Conservation (phyloP, 64 coral and sea anemone species). For the Stichodactyla helianthus region DNA sequence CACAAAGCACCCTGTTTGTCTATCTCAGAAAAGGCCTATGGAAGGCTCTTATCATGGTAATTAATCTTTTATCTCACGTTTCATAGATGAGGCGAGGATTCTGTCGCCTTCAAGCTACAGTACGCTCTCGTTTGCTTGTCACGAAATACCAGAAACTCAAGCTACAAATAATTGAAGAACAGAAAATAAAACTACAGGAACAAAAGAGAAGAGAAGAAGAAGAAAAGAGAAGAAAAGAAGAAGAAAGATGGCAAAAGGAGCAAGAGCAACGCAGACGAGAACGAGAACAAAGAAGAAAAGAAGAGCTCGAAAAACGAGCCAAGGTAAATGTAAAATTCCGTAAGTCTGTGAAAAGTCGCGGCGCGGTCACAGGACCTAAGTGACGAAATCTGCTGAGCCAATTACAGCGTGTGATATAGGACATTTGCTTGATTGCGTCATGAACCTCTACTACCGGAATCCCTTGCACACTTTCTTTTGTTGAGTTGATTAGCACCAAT, state of each 20-base stretch:
- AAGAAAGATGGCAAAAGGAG: constrained; percentile 35
- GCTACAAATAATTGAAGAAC: neutral
- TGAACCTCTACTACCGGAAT: too few relatives aligned
- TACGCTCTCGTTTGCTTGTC: constrained; percentile 1
- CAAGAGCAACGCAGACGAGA: constrained; percentile 32
- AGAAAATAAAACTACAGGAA: constrained; percentile 11
- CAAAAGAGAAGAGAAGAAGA: constrained; percentile 11
- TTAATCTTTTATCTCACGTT: neutral
- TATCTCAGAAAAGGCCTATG: too few relatives aligned
- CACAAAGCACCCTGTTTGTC: too few relatives aligned
- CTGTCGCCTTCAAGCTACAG: constrained; percentile 35
- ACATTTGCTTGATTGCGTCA: too few relatives aligned
- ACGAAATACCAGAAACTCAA: neutral
- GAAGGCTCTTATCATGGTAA: too few relatives aligned
- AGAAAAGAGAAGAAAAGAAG: neutral
- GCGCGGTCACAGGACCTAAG: neutral
- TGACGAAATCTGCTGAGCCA: too few relatives aligned
- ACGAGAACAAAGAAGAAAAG: constrained; percentile 26
- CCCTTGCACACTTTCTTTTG: too few relatives aligned
- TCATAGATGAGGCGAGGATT: constrained; percentile 34
- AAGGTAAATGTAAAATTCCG: neutral
- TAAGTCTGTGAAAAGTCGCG: neutral
- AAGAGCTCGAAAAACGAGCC: constrained; percentile 20
- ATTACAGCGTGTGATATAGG: too few relatives aligned
- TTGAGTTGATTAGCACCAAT: too few relatives aligned